Evolutionary conservation across 2,797 vertebrate genomes (phyloP), one percentile per base, ranked within the genome.

Genomic region (Furcifer pardalis): DNA sequence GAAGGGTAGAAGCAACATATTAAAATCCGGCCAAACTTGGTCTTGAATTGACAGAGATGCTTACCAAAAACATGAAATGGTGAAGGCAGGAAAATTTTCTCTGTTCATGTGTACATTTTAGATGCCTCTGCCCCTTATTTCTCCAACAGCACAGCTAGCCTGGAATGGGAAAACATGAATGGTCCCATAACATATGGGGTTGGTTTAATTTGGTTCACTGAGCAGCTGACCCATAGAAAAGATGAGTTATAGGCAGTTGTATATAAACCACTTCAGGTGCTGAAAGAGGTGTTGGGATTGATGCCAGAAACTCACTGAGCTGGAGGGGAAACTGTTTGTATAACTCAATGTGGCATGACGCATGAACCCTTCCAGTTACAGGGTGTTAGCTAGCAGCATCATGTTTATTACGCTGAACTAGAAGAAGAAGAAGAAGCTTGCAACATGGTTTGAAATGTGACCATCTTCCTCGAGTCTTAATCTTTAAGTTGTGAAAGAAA

Each of bases 251-350:
- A 84, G 91, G 89, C 88, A 87, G 85, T 87, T 94, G 82, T 88
- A 75, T 4, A 65, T 92, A 94, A 95, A 95, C 89, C 90, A 92
- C 90, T 95, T 92, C 89, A 93, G 88, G 89, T 92, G 87, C 85
- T 93, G 90, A 87, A 92, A 89, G 88, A 92, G 92, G 89, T 0
- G 1, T 84, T 92, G 88, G 94, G 93, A 94, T 86, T 88, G 92
- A 93, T 93, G 94, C 88, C 90, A 91, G 88, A 90, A 94, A 88
- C 88, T 91, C 69, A 80, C 88, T 80, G 79, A 87, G 87, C 93
- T 93, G 86, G 91, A 86, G 89, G 92, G 89, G 90, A 90, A 93
- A 92, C 90, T 94, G 94, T 95, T 95, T 94, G 92, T 0, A 35
- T 90, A 94, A 92, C 89, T 90, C 93, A 95, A 83, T 95, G 94